Evolutionary conservation across 2,113 vertebrate genomes (phyloP), one percentile per base, ranked within the genome.

Genomic region (Pitta sordida): DNA sequence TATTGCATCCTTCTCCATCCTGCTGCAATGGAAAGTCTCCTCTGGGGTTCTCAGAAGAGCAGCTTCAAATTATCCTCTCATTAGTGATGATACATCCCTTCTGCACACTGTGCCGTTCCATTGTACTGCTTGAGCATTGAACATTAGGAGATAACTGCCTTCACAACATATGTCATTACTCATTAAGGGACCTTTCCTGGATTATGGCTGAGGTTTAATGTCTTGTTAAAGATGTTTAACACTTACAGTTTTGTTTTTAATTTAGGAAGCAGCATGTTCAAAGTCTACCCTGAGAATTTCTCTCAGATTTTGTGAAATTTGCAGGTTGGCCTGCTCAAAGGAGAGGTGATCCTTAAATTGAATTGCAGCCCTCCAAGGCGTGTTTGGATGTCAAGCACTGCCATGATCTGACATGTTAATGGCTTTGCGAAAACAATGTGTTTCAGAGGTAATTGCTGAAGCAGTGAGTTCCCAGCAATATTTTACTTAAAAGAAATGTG

Each of bases 181-280:
- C 98, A 98, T 99, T 99, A 99, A 98, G 98, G 98, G 98, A 98
- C 98, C 97, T 94, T 95, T 98, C 98, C 93, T 92, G 97, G 96
- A 98, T 99, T 99, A 99, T 98, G 98, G 98, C 98, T 98, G 98
- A 97, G 97, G 97, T 98, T 98, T 99, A 99, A 99, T 99, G 99
- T 98, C 98, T 98, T 98, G 98, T 99, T 99, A 99, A 99, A 99
- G 98, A 99, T 98, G 98, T 98, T 99, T 99, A 99, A 99, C 98
- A 98, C 98, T 98, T 98, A 98, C 94, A 98, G 98, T 99, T 99
- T 99, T 98, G 98, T 96, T 98, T 98, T 98, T 98, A 98, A 98
- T 98, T 98, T 98, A 97, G 96, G 97, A 98, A 98, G 95, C 97
- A 97, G 97, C 97, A 97, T 98, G 98, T 98, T 98, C 98, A 97